A percentile compares a stretch with the other conserved stretches of the same genome.
These are phyloP conservation scores for Urosaurus nigricauda DNA, from an alignment of 2,797 vertebrate species.

Conservation along the genomic window DNA sequence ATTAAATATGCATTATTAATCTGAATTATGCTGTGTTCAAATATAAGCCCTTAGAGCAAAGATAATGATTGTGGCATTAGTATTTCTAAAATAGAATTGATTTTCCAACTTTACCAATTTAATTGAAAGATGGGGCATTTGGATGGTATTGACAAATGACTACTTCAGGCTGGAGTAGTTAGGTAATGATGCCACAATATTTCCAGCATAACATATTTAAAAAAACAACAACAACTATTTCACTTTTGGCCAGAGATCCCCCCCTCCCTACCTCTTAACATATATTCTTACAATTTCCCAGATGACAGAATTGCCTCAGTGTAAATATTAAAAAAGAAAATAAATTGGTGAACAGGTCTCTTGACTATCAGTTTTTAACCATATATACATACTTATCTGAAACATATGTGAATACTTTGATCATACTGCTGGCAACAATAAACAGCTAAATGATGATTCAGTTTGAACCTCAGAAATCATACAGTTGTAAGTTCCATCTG, in stretches of 20 bases:
- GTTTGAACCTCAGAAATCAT: neutral
- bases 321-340: neutral
- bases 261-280: neutral
- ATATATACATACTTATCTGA: neutral
- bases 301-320: neutral
- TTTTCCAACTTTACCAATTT: conserved; percentile 71
- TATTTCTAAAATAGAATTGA: conserved; percentile 69
- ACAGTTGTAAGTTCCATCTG: neutral
- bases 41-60: conserved; percentile 68
- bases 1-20: conserved; percentile 75
- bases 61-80: conserved; percentile 65
- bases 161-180: neutral
- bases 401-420: neutral
- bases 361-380: neutral
- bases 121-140: conserved; percentile 61
- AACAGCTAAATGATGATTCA: neutral
- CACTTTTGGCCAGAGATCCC: neutral
- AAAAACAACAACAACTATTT: neutral
- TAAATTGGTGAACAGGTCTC: neutral
- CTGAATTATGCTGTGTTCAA: conserved; percentile 69
- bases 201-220: conserved; percentile 9
- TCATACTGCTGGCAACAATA: neutral
- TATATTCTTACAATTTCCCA: neutral
- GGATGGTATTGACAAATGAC: conserved; percentile 54
- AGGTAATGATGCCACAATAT: neutral